These are phyloP conservation scores for Busseola fusca DNA, from an alignment of 2,888 invertebrate species.

Conservation along the genomic window DNA sequence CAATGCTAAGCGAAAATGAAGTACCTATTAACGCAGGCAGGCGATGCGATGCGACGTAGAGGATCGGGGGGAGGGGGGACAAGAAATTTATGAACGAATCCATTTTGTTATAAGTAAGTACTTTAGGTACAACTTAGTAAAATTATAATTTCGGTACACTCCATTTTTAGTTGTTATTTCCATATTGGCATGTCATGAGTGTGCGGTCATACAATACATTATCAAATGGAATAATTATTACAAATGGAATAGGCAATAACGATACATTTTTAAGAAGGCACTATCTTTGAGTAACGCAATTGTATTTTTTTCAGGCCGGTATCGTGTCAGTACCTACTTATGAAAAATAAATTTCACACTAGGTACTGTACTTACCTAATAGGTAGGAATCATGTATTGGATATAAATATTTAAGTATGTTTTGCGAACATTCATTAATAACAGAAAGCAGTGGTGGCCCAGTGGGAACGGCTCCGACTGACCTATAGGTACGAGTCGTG, in stretches of 20 bases:
- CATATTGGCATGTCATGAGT: conserved; percentile 24
- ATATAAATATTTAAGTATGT: no score
- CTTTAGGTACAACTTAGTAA: not conserved
- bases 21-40: no score
- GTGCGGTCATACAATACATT: conserved; percentile 22
- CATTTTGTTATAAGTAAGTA: not conserved
- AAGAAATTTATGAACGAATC: not conserved
- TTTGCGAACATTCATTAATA: not conserved
- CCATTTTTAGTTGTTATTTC: conserved; percentile 8
- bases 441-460: no score
- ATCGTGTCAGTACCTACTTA: not conserved
- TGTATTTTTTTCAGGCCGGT: conserved; percentile 13
- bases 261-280: conserved; percentile 54
- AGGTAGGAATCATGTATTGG: not conserved
- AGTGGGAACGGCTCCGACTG: no score
- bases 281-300: conserved; percentile 10
- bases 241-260: conserved; percentile 47
- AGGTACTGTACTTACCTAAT: not conserved
- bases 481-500: no score
- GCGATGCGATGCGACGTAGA: no score
- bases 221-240: no score
- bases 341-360: not conserved
- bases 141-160: not conserved
- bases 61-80: no score
- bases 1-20: no score